Percentiles rank a stretch among this genome's conserved stretches.
Conservation (phyloP, 1,140 invertebrate genomes). For the Brachionus koreanus region DNA sequence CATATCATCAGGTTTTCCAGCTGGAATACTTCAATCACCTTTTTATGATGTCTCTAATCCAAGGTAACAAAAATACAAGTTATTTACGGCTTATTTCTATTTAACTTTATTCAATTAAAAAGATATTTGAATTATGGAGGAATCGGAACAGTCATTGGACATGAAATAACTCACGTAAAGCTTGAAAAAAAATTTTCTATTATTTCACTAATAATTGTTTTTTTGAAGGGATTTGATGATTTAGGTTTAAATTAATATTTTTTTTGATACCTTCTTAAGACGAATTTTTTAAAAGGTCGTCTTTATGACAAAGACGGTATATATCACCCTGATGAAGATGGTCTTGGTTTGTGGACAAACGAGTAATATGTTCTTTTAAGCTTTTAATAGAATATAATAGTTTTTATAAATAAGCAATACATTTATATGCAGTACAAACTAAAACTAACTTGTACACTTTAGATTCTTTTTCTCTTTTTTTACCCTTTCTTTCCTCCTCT, state of each 20-base stretch:
- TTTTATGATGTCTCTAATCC: conserved; percentile 47
- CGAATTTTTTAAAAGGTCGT: not conserved
- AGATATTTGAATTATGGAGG: conserved; percentile 71
- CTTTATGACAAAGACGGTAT: conserved; percentile 37
- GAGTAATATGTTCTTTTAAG: not conserved
- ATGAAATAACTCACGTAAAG: conserved; percentile 63
- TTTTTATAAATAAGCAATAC: no score
- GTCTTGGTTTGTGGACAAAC: conserved; percentile 15
- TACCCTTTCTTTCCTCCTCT: no score
- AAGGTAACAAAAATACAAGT: not conserved
- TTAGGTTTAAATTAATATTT: not conserved
- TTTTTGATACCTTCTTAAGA: not conserved
- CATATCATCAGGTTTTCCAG: conserved; percentile 37
- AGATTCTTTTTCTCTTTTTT: no score
- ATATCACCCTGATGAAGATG: conserved; percentile 32
- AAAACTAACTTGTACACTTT: no score
- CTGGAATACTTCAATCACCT: conserved; percentile 14
- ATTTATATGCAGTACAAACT: no score
- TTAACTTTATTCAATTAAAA: not conserved
- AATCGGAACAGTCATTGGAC: conserved; percentile 65
- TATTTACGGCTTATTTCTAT: not conserved
- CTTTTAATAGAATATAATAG: no score
- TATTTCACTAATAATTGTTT: not conserved
- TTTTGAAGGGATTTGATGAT: conserved; percentile 20
- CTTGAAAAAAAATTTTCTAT: not conserved